phyloP scores from a whole-genome alignment of 2,113 vertebrate species.

The Ochotona princeps region DNA sequence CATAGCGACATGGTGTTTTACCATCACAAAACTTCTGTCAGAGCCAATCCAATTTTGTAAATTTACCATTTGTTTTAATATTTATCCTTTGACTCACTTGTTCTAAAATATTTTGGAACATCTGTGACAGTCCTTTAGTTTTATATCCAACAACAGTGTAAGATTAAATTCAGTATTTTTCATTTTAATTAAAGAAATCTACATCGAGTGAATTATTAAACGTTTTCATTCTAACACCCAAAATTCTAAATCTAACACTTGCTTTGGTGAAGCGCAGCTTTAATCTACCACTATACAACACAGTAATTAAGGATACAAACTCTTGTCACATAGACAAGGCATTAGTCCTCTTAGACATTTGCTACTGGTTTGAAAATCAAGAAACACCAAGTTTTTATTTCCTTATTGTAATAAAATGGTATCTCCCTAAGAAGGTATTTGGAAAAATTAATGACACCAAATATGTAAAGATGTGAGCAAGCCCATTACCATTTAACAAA shows the following conservation, averaged over 20 bases:
- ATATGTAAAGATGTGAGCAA: neutral
- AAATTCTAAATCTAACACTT: neutral
- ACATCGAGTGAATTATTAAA: neutral
- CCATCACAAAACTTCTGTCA: neutral
- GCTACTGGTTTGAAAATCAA: neutral
- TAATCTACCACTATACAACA: neutral
- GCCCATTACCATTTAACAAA: neutral
- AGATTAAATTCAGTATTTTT: neutral
- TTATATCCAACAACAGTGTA: neutral
- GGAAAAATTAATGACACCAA: neutral
- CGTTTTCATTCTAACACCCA: neutral
- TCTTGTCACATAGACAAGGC: neutral
- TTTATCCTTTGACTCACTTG: neutral
- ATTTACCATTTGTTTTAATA: neutral
- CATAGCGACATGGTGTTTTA: neutral
- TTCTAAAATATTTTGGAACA: neutral
- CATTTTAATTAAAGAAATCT: neutral
- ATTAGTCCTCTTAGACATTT: neutral
- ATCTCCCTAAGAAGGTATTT: neutral
- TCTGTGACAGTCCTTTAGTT: neutral
- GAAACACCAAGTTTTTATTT: constrained; percentile 22
- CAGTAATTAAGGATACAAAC: neutral
- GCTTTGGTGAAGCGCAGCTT: neutral
- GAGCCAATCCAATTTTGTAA: neutral
- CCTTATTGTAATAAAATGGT: neutral